A percentile compares a stretch with the other conserved stretches of the same genome.
phyloP scores from a whole-genome alignment of 2,797 vertebrate genomes.

The Takifugu rubripes region DNA sequence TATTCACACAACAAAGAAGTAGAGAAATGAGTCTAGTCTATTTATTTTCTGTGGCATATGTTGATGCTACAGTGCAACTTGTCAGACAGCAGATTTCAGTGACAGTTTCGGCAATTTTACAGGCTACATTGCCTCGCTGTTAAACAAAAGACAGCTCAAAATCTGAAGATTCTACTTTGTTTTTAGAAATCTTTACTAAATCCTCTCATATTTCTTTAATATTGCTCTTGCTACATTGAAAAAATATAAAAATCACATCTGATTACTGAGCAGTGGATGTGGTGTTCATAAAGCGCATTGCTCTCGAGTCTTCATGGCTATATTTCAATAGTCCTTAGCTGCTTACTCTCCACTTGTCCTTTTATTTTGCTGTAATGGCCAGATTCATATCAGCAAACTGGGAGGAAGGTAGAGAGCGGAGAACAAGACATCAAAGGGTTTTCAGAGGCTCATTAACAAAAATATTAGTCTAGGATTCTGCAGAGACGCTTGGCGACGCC shows the following conservation, averaged over 20 bases:
- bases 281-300: slow-evolving; percentile 56
- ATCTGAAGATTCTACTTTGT: slow-evolving; percentile 29
- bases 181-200: slow-evolving; percentile 62
- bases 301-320: slow-evolving; percentile 66
- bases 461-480: slow-evolving; percentile 48
- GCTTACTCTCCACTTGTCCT: slow-evolving; percentile 24
- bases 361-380: slow-evolving; percentile 24
- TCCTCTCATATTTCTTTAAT: slow-evolving; percentile 62
- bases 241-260: slow-evolving; percentile 72
- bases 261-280: slow-evolving; percentile 59
- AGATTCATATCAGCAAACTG: slow-evolving; percentile 32
- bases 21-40: slow-evolving; percentile 58
- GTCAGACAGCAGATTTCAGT: slow-evolving; percentile 50
- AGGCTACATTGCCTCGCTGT: slow-evolving; percentile 64
- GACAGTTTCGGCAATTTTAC: slow-evolving; percentile 62
- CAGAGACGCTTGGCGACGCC: slow-evolving; percentile 43
- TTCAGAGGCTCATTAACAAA: slow-evolving; percentile 36
- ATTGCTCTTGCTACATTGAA: slow-evolving; percentile 74
- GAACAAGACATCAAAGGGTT: slow-evolving; percentile 53
- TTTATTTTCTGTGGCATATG: slow-evolving; percentile 50
- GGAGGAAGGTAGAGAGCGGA: slow-evolving; percentile 39
- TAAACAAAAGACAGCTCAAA: slow-evolving; percentile 52
- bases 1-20: slow-evolving; percentile 59
- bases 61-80: slow-evolving; percentile 67
- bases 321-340: slow-evolving; percentile 66